Conservation (phyloP, 2,113 vertebrate genomes). For the Lontra canadensis region DNA sequence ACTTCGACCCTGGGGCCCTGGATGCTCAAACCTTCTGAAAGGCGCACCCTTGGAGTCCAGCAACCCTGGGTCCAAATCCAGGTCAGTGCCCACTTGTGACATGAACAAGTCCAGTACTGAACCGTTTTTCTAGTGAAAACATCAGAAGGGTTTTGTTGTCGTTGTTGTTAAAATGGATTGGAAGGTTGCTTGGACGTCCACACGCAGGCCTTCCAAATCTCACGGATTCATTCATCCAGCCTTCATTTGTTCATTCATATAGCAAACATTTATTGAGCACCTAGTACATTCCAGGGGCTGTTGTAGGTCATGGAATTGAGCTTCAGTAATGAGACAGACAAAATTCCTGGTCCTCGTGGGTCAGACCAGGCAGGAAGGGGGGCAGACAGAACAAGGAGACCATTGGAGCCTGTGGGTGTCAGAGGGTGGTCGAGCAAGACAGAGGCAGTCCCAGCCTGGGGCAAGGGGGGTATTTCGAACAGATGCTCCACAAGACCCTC, state of each 20-base stretch:
- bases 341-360: accelerated
- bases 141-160: not conserved
- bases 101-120: not conserved
- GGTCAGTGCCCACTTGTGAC: not conserved
- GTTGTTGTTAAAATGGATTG: not conserved
- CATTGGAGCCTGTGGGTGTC: accelerated
- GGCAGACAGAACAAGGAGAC: not conserved
- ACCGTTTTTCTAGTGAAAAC: not conserved
- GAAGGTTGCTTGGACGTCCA: too few species aligned
- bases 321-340: not conserved
- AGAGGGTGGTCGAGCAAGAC: not conserved
- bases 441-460: not conserved
- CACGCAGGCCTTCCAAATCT: not conserved
- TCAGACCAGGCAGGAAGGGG: accelerated
- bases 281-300: not conserved
- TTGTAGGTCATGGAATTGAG: not conserved
- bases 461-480: not conserved
- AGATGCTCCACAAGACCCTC: not conserved
- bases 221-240: not conserved
- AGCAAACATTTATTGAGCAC: not conserved
- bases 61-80: not conserved
- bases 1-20: too few species aligned
- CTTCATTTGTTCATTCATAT: not conserved
- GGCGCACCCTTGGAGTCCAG: not conserved
- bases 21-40: not conserved